These are phyloP conservation scores for Ammodytes marinus DNA, from an alignment of 2,113 vertebrate genomes.

Conservation along the genomic window DNA sequence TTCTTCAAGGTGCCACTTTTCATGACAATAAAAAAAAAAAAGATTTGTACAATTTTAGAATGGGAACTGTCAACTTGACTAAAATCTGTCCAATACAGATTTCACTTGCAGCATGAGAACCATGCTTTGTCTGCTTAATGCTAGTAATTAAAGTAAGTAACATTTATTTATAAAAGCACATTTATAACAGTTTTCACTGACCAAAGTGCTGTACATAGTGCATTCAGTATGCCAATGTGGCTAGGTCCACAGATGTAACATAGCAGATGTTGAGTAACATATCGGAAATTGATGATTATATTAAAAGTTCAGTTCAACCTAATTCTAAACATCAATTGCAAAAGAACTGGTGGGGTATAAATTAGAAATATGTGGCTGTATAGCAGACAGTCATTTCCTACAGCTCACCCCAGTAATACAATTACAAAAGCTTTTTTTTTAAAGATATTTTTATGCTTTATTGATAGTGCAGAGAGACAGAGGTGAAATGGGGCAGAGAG, in stretches of 20 bases:
- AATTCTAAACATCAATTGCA: not conserved
- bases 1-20: slow-evolving; percentile 1
- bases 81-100: not conserved
- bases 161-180: too few relatives aligned
- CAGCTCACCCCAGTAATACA: not conserved
- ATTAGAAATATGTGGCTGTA: not conserved
- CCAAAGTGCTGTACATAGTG: too few relatives aligned
- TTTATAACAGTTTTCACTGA: too few relatives aligned
- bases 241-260: not conserved
- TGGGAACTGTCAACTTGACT: not conserved
- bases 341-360: not conserved
- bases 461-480: too few relatives aligned
- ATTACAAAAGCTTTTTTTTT: not conserved
- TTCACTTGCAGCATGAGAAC: not conserved
- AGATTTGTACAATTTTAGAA: not conserved
- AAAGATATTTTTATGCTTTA: too few relatives aligned
- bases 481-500: too few relatives aligned
- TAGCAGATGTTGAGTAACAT: not conserved
- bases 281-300: not conserved
- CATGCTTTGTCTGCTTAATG: not conserved
- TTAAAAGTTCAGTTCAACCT: not conserved
- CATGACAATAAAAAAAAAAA: not conserved
- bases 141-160: too few relatives aligned
- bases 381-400: not conserved
- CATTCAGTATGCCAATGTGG: too few relatives aligned